A percentile compares a stretch with the other conserved stretches of the same genome.
These are phyloP conservation scores for Corythornis cristatus DNA, from an alignment of 2,113 vertebrate species.

Conservation along the genomic window DNA sequence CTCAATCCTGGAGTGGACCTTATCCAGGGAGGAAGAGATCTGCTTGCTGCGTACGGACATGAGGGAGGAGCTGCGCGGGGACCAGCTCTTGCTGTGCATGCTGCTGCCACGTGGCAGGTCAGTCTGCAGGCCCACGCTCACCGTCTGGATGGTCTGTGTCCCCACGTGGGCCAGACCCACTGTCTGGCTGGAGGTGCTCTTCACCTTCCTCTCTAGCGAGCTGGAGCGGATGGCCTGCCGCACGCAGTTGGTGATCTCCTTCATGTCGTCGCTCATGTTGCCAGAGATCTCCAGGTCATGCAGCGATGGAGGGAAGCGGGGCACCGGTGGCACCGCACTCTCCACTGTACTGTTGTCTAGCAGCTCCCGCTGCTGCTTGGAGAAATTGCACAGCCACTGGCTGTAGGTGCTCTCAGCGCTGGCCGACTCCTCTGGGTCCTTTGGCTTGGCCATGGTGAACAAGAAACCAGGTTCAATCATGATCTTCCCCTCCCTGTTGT, in stretches of 20 bases:
- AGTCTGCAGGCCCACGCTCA: slow-evolving; percentile 91
- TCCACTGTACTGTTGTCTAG: slow-evolving; percentile 77
- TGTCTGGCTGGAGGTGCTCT: slow-evolving; percentile 87
- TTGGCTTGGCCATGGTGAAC: slow-evolving; percentile 84
- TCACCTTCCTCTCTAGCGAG: slow-evolving; percentile 93
- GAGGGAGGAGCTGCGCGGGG: slow-evolving; percentile 87
- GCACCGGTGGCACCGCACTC: slow-evolving; percentile 61
- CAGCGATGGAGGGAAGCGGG: slow-evolving; percentile 76
- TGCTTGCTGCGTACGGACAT: slow-evolving; percentile 89
- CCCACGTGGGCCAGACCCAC: slow-evolving; percentile 82
- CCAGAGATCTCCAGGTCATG: slow-evolving; percentile 90
- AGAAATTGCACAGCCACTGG: slow-evolving; percentile 93
- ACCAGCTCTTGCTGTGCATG: slow-evolving; percentile 90
- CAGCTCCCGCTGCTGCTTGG: slow-evolving; percentile 88
- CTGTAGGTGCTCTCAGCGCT: slow-evolving; percentile 78
- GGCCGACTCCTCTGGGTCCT: slow-evolving; percentile 76
- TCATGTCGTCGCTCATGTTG: slow-evolving; percentile 98
- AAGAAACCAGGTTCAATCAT: slow-evolving; percentile 83
- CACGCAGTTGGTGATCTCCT: slow-evolving; percentile 98
- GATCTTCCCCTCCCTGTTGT: slow-evolving; percentile 81
- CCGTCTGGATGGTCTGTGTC: slow-evolving; percentile 88
- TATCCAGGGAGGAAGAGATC: slow-evolving; percentile 94
- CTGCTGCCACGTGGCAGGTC: slow-evolving; percentile 79
- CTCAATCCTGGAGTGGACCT: slow-evolving; percentile 92
- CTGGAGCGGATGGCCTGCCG: slow-evolving; percentile 95